Percentiles rank a stretch among this genome's conserved stretches.
Conservation (phyloP, 1,140 invertebrate species). For the Ceratoteleas bidentatus region DNA sequence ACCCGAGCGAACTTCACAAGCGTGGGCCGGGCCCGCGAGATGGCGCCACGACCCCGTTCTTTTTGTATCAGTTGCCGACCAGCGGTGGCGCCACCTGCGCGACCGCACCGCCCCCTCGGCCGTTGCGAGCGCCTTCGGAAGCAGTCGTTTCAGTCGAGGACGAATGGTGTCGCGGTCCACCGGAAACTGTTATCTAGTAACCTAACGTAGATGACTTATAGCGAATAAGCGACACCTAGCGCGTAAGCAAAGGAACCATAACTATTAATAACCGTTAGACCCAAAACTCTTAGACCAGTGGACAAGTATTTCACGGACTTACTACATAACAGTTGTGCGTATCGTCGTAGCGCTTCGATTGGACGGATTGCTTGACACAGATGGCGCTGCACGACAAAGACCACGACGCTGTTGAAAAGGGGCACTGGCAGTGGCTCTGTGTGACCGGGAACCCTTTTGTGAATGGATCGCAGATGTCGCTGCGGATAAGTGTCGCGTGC, state of each 20-base stretch:
- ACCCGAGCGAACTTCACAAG: neutral
- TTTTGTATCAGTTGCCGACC: slow-evolving; percentile 27
- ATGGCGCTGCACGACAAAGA: slow-evolving; percentile 1
- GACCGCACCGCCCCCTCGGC: neutral
- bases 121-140: slow-evolving; percentile 37
- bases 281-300: slow-evolving; percentile 42
- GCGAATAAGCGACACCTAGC: slow-evolving; percentile 44
- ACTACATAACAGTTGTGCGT: slow-evolving; percentile 46
- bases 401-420: slow-evolving; percentile 17
- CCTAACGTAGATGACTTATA: slow-evolving; percentile 55
- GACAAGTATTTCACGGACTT: slow-evolving; percentile 35
- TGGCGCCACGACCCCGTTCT: slow-evolving; percentile 1
- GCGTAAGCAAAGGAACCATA: slow-evolving; percentile 34
- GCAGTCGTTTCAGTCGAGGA: slow-evolving; percentile 58
- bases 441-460: too few species aligned
- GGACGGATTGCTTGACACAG: slow-evolving; percentile 40
- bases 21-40: neutral
- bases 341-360: slow-evolving; percentile 40
- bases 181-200: slow-evolving; percentile 59
- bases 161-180: slow-evolving; percentile 50
- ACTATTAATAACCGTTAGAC: slow-evolving; percentile 47
- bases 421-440: slow-evolving; percentile 45
- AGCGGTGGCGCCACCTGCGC: neutral
- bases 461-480: too few species aligned
- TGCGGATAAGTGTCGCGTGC: too few species aligned